Base-by-base conservation (phyloP, 2,888 invertebrate species). In the Cerceris ruficornis region DNA sequence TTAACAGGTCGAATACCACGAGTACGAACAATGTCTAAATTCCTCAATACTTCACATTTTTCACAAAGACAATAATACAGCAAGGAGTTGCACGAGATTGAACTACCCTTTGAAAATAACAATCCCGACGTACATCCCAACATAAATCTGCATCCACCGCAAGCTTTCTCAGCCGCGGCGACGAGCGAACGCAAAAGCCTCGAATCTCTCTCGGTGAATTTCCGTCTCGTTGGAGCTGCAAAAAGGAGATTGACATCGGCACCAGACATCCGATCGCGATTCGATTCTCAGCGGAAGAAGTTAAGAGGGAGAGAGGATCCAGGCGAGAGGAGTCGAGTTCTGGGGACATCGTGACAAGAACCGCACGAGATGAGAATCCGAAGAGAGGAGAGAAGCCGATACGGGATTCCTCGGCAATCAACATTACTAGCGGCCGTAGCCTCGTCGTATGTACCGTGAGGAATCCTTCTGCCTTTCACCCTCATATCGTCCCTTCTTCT, bases 341-440 rank as follows among this genome's bases (percentile, higher is more conserved):
- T 64, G 75, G 52, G 66, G 67, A 79, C 74, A 69, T 73, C 61
- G 69, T 69, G 75, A 75, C 75, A 82, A 84, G 82, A 81, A 84
- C 69, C 55, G 49, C 72, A 67, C 39, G 52, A 67, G 75, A 68
- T 55, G 52, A 65, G 58, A 61, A 61, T 66, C 59, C 58, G 70
- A 64, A 69, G 68, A 77, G 74, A 77, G 55, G 61, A 69, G 71
- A 72, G 69, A 57, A 73, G 69, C 67, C 83, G 80, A 86, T 77
- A 76, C 81, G 52, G 80, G 83, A 87, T 88, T 88, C 88, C 86
- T 74, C 66, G 28, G 88, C 89, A 90, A 90, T 90, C 90, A 89
- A 89, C 90, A 85, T 90, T 88, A 84, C 86, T 86, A 80, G 64
- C 85, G 73, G 76, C 75, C 81, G 80, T 75, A 80, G 72, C 74